A percentile compares a stretch with the other conserved stretches of the same genome.
Evolutionary conservation across 2,797 vertebrate species (phyloP).

Genomic region (Pyrocephalus nanus): DNA sequence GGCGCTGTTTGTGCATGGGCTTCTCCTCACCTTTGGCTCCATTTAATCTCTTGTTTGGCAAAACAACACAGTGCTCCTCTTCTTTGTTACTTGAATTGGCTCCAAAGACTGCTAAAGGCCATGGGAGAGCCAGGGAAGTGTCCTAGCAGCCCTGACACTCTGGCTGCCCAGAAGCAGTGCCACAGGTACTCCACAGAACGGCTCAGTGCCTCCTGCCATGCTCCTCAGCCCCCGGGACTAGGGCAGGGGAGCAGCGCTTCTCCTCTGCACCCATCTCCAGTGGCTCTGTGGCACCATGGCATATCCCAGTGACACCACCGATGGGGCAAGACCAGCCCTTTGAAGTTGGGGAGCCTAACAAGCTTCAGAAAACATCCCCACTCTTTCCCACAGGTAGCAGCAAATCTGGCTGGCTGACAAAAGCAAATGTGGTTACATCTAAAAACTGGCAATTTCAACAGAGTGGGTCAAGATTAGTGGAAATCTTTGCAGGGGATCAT

Average conservation of each 20-base stretch:
- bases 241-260: background rate
- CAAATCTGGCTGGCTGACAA: background rate
- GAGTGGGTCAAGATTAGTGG: background rate
- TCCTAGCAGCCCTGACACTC: background rate
- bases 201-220: accelerated
- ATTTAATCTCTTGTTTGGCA: background rate
- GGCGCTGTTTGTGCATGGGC: background rate
- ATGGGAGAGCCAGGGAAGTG: background rate
- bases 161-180: background rate
- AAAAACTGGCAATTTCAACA: background rate
- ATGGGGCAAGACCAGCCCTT: accelerated
- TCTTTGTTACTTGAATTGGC: background rate
- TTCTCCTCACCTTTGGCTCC: background rate
- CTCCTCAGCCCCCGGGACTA: background rate
- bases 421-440: background rate
- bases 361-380: background rate
- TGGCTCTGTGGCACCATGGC: background rate
- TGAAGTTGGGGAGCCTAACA: accelerated
- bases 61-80: background rate
- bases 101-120: constrained; percentile 7
- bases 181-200: background rate
- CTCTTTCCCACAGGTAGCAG: background rate
- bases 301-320: background rate
- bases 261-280: background rate
- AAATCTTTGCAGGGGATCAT: background rate